These are phyloP conservation scores for Cheilosia vulpina DNA, from an alignment of 2,888 invertebrate genomes.

Conservation along the genomic window DNA sequence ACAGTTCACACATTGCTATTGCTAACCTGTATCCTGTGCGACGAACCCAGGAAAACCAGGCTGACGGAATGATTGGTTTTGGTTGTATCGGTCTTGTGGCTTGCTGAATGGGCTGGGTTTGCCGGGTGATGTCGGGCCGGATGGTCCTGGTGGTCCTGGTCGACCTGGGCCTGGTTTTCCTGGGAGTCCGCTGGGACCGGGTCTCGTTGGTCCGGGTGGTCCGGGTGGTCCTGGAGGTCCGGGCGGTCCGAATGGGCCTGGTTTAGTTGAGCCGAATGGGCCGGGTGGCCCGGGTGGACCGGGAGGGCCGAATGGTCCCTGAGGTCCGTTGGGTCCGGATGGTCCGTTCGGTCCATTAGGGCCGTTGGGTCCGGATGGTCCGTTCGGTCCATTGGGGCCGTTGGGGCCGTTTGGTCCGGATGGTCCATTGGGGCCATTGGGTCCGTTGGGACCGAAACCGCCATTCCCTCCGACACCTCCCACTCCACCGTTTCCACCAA, in stretches of 20 bases:
- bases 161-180: slow-evolving; percentile 79
- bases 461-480: no score
- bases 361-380: slow-evolving; percentile 79
- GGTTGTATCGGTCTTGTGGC: slow-evolving; percentile 78
- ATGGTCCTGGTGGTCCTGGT: slow-evolving; percentile 68
- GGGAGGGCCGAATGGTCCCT: slow-evolving; percentile 77
- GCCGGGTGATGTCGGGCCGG: slow-evolving; percentile 62
- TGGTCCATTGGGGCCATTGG: slow-evolving; percentile 76
- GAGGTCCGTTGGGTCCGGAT: slow-evolving; percentile 78
- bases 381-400: slow-evolving; percentile 80
- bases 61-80: slow-evolving; percentile 64
- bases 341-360: slow-evolving; percentile 81
- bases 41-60: slow-evolving; percentile 81
- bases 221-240: slow-evolving; percentile 83
- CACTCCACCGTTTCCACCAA: slow-evolving; percentile 64
- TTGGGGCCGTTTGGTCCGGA: slow-evolving; percentile 79
- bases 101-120: slow-evolving; percentile 69
- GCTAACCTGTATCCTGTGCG: slow-evolving; percentile 81
- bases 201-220: slow-evolving; percentile 76
- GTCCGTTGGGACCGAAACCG: slow-evolving; percentile 54
- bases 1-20: slow-evolving; percentile 78
- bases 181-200: slow-evolving; percentile 79
- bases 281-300: slow-evolving; percentile 44
- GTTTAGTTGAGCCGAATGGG: slow-evolving; percentile 76
- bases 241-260: slow-evolving; percentile 78